Evolutionary conservation across 2,797 vertebrate species (phyloP), one percentile per base, ranked within the genome.

Genomic region (Orientallactaga sibirica): DNA sequence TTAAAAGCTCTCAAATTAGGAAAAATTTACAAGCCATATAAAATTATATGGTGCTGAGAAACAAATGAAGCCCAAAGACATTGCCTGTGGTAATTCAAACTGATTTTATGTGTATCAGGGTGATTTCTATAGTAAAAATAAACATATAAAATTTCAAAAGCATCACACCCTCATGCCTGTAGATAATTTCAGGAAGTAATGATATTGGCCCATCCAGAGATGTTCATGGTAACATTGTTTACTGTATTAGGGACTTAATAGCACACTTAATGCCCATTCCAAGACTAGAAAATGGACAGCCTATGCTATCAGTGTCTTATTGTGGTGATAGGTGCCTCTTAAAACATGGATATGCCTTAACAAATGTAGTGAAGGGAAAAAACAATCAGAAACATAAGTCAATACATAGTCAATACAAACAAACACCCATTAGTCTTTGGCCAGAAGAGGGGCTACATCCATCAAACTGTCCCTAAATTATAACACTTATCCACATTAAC

Each of bases 71-170:
- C 1, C 12, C 1, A 16, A 75, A 68, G 15, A 66, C 1, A 15
- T 4, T 41, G 12, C 16, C 73, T 20, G 15, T 10, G 10, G 15
- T 12, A n/a, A 15, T 68, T 64, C 62, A 90, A 75, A 86, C 27
- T 81, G 15, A 33, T 75, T 20, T 43, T 71, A 55, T 86, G 43
- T 86, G 73, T 41, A 27, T 7, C 25, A 78, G 27, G 77, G 83
- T 41, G 62, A 52, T 92, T 55, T 89, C 82, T 87, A 5, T 2
- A 77, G 33, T 80, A 43, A 91, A 86, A 93, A 90, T 75, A 82
- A 88, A 64, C 33, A 74, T 62, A 37, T 11, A 90, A 68, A 66
- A 71, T 41, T 16, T 64, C 20, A 55, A 5, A 18, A 18, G 62
- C 33, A 58, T 58, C 33, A 19, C 48, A 82, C 29, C 37, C 7